Percentiles rank a stretch among this genome's conserved stretches.
Evolutionary conservation across 2,797 vertebrate genomes (phyloP).

Genomic region (Bradypus variegatus): DNA sequence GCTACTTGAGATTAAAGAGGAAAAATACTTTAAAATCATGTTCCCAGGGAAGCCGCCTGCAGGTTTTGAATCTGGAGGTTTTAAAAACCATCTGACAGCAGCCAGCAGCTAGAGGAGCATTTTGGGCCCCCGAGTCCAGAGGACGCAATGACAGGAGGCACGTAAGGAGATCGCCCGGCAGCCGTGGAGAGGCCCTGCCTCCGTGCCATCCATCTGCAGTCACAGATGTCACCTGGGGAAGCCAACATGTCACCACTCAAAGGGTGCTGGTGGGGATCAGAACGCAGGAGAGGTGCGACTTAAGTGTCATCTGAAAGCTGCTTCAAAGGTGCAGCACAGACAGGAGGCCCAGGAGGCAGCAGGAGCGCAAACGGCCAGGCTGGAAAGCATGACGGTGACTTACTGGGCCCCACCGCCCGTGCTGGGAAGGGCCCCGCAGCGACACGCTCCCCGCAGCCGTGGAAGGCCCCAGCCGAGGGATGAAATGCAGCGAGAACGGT

Average conservation of each 20-base stretch:
- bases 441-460: not conserved
- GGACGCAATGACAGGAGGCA: not conserved
- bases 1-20: no score
- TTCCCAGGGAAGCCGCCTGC: not conserved
- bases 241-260: conserved; percentile 59
- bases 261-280: no score
- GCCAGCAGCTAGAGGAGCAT: rapidly evolving
- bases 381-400: conserved; percentile 49
- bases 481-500: not conserved
- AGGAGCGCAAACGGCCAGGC: conserved; percentile 28
- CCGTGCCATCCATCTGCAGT: conserved; percentile 46
- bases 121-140: not conserved
- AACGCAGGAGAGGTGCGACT: conserved; percentile 62
- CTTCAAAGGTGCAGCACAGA: conserved; percentile 67
- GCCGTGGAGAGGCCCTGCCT: not conserved
- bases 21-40: not conserved
- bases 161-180: conserved; percentile 36
- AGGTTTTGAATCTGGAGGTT: not conserved
- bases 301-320: conserved; percentile 64
- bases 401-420: conserved; percentile 27
- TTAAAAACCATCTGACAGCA: not conserved
- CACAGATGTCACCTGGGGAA: conserved; percentile 72
- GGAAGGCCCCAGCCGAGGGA: not conserved
- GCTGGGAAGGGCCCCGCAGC: rapidly evolving
- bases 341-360: not conserved